phyloP scores from a whole-genome alignment of 2,888 invertebrate genomes.

The Trachelus stipa region DNA sequence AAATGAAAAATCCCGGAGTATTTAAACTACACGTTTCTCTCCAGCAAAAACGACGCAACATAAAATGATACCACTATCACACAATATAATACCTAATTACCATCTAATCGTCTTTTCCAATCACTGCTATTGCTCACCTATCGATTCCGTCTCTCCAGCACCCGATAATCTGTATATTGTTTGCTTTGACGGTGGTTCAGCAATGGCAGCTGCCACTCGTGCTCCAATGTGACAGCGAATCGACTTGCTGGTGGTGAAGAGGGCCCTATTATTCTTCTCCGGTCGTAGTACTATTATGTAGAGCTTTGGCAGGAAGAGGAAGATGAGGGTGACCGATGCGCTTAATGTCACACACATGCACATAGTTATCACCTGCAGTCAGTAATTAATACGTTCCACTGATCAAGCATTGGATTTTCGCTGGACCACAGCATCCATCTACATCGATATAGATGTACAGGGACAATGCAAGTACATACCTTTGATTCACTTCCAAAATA shows the following conservation, averaged over 20 bases:
- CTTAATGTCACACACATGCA: conserved; percentile 81
- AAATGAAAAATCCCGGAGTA: not conserved
- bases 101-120: not conserved
- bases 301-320: conserved; percentile 80
- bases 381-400: not conserved
- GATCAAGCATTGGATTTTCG: not conserved
- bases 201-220: conserved; percentile 65
- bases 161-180: conserved; percentile 42
- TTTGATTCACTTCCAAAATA: conserved; percentile 78
- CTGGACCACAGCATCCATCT: not conserved
- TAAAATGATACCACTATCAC: not conserved
- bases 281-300: conserved; percentile 82
- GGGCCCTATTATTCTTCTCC: conserved; percentile 80
- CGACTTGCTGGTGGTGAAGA: conserved; percentile 74
- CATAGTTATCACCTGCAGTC: conserved; percentile 56
- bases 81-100: not conserved
- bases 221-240: conserved; percentile 73
- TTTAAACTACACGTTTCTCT: not conserved
- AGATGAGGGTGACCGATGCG: conserved; percentile 78
- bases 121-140: conserved; percentile 23
- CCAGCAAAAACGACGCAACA: not conserved
- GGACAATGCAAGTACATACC: conserved; percentile 68
- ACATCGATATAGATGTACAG: not conserved
- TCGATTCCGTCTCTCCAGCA: conserved; percentile 29
- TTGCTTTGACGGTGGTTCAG: conserved; percentile 46